Evolutionary conservation across 2,797 vertebrate genomes (phyloP).

Genomic region (Kryptolebias ocellatus): DNA sequence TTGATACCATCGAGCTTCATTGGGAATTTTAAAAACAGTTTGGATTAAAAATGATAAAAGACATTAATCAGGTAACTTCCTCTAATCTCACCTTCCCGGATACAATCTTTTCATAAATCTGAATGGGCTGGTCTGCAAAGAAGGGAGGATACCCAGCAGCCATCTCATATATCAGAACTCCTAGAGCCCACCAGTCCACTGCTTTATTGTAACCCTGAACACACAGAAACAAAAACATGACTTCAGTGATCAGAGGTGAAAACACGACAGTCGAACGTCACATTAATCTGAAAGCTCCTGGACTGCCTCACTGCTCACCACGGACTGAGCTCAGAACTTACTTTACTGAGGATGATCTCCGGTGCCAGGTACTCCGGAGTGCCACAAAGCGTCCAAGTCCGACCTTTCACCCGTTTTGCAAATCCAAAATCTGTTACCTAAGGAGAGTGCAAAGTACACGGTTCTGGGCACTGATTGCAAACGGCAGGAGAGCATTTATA

Average conservation of each 20-base stretch:
- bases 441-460: conserved; percentile 5
- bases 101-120: conserved; percentile 98
- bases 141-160: conserved; percentile 97
- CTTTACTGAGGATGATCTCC: conserved; percentile 96
- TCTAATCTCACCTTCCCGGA: conserved; percentile 89
- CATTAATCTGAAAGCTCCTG: too few relatives aligned
- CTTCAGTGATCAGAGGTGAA: background rate
- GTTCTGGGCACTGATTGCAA: background rate
- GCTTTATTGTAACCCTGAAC: conserved; percentile 94
- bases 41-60: background rate
- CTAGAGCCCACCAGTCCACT: conserved; percentile 96
- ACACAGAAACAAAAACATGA: conserved; percentile 28
- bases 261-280: too few relatives aligned
- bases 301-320: too few relatives aligned
- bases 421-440: conserved; percentile 98
- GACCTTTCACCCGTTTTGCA: conserved; percentile 93
- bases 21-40: background rate
- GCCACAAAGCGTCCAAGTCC: conserved; percentile 95
- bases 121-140: conserved; percentile 96
- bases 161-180: conserved; percentile 98
- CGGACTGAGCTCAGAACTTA: conserved; percentile 43
- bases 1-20: too few relatives aligned
- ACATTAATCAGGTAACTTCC: background rate
- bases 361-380: conserved; percentile 94
- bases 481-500: background rate